A percentile compares a stretch with the other conserved stretches of the same genome.
These are phyloP conservation scores for Tetragonula clypearis DNA, from an alignment of 1,140 invertebrate species.

Conservation along the genomic window DNA sequence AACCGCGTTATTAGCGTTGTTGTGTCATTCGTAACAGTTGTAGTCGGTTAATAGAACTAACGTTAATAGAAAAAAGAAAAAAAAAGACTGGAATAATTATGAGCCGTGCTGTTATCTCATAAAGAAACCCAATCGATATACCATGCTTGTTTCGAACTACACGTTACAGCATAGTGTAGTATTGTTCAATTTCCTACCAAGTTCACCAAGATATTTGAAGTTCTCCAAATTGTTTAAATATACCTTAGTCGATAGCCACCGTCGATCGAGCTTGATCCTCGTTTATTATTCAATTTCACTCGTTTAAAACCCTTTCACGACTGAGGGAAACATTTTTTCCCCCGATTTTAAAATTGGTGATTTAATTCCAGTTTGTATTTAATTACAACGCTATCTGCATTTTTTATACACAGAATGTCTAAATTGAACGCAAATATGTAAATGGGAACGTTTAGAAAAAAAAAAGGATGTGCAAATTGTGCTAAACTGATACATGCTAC, in stretches of 20 bases:
- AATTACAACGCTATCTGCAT: no score
- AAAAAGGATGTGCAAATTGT: no score
- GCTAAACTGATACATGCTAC: no score
- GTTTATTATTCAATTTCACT: neutral
- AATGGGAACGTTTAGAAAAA: no score
- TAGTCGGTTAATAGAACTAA: neutral
- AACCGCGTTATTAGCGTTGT: neutral
- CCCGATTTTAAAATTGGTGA: no score
- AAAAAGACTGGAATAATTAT: neutral
- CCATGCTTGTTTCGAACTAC: neutral
- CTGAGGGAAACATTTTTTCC: no score
- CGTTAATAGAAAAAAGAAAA: neutral
- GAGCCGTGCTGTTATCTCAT: neutral
- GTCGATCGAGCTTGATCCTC: no score
- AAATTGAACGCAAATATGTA: no score
- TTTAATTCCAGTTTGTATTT: no score
- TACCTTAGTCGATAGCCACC: neutral
- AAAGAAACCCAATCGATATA: conserved; percentile 9
- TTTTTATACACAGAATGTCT: no score
- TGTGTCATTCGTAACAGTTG: neutral
- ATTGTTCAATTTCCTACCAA: conserved; percentile 6
- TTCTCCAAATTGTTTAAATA: neutral
- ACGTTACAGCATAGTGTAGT: neutral
- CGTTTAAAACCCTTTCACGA: no score
- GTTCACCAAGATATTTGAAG: no score